Base-by-base conservation (phyloP, 1,140 invertebrate species). In the Alviniconcha marisindica region DNA sequence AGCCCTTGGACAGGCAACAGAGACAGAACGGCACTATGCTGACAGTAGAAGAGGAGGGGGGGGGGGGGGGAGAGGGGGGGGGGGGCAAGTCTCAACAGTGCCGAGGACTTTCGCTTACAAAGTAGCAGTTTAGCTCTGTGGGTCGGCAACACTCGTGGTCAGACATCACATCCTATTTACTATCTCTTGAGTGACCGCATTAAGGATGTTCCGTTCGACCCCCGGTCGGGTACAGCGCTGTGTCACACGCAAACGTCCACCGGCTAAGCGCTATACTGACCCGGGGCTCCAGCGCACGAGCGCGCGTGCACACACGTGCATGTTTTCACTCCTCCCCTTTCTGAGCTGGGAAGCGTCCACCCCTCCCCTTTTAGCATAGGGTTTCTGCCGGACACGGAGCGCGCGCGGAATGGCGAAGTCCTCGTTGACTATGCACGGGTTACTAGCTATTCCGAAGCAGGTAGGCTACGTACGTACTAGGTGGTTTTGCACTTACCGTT, bases 281-380 rank as follows among this genome's bases (percentile, higher is more conserved):
- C 18, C 5, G 60, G 7, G 24, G 24, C 21, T n/a, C 60, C 60
- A n/a, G 1, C 33, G 10, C 12, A 36, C 38, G 33, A 71, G 66
- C 38, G 66, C 66, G 66, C 66, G 66, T 71, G 66, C 66, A 71
- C 15, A 33, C 66, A 71, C 66, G 66, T 71, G 33, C 66, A 71
- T 71, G 66, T 71, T 71, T 36, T 63, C 60, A 63, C 15, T 40
- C 31, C 66, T 71, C 66, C 66, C 66, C 66, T 71, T 38, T 38
- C 66, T 60, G n/a, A 14, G 33, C 66, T 7, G 28, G 10, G 38
- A 4, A 36, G 66, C 33, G 7, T 60, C 33, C 36, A 71, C 66
- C 66, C 66, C 66, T 71, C 66, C 38, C 33, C 66, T 71, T 71
- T 71, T 71, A 71, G 66, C 24, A 33, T 40, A 12, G 4, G 66